Conservation (phyloP, 2,888 invertebrate species). For the Prenolepis imparis region DNA sequence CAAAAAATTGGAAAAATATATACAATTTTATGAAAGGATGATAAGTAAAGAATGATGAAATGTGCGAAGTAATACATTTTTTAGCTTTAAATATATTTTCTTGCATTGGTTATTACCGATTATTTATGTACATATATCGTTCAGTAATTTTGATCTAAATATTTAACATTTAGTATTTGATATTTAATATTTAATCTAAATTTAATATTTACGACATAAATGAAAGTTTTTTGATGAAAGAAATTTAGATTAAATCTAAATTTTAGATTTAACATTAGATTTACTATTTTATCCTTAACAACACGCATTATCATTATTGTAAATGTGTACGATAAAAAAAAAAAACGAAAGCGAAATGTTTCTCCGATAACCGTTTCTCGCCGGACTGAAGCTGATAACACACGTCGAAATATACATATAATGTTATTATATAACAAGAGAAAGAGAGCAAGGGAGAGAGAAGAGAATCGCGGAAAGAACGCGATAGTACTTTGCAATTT, state of each 20-base stretch:
- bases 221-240: too few relatives aligned
- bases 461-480: neutral
- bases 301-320: neutral
- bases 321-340: neutral
- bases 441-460: neutral
- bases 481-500: neutral
- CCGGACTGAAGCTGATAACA: neutral
- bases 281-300: too few relatives aligned
- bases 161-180: too few relatives aligned
- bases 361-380: neutral
- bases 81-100: neutral
- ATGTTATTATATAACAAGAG: neutral
- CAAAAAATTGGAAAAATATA: neutral
- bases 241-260: too few relatives aligned
- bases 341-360: neutral
- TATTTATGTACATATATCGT: too few relatives aligned
- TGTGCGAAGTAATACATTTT: neutral
- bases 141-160: neutral
- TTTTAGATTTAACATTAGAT: too few relatives aligned
- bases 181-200: too few relatives aligned
- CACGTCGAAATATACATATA: neutral
- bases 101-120: too few relatives aligned
- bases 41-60: neutral
- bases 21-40: neutral
- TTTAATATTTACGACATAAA: too few relatives aligned